Conservation (phyloP, 2,888 invertebrate species). For the Cybosia mesomella region DNA sequence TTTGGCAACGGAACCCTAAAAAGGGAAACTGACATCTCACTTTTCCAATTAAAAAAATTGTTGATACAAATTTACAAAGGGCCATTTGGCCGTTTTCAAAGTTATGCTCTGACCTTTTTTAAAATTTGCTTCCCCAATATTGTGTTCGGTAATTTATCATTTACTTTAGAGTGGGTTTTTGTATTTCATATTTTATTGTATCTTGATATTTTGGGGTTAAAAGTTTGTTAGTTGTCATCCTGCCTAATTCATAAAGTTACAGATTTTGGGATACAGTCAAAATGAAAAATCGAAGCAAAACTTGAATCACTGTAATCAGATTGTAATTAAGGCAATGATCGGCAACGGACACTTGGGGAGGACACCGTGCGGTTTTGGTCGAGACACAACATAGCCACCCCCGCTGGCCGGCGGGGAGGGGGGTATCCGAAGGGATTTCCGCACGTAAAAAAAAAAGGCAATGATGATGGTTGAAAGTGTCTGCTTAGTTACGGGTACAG, state of each 20-base stretch:
- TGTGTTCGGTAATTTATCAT: conserved; percentile 45
- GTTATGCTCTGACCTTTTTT: conserved; percentile 27
- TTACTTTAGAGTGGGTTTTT: conserved; percentile 27
- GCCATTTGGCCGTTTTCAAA: conserved; percentile 22
- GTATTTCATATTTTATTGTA: conserved; percentile 13
- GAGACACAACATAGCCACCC: no score
- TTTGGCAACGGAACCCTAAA: conserved; percentile 3
- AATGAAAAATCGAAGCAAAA: not conserved
- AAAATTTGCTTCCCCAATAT: conserved; percentile 24
- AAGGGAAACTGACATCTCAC: conserved; percentile 17
- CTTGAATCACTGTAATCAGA: not conserved
- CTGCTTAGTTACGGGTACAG: no score
- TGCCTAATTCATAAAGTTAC: conserved; percentile 19
- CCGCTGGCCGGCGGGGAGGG: no score
- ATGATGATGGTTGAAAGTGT: not conserved
- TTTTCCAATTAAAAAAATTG: conserved; percentile 40
- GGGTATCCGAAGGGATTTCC: no score
- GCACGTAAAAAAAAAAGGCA: no score
- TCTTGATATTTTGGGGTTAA: conserved; percentile 12
- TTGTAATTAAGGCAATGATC: not conserved
- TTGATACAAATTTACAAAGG: conserved; percentile 35
- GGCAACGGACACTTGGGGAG: no score
- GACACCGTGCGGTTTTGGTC: no score
- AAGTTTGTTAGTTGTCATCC: conserved; percentile 24
- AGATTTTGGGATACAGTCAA: not conserved